These are phyloP conservation scores for Phallusia fumigata DNA, from an alignment of 23 tunicate species.

Conservation along the genomic window DNA sequence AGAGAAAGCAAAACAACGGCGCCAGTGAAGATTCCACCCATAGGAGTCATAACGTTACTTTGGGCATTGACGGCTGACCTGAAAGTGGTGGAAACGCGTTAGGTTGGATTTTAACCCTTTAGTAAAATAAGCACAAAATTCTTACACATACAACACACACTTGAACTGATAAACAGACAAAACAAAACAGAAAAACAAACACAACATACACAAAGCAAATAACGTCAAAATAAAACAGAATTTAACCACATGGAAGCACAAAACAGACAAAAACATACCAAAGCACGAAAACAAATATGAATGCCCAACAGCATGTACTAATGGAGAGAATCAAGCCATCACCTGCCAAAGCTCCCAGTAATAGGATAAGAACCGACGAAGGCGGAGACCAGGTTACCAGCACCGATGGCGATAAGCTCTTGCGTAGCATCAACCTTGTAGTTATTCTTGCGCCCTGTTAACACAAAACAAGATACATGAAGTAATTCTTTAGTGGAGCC, in stretches of 20 bases:
- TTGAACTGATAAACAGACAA: neutral
- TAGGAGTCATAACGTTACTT: conserved; percentile 80
- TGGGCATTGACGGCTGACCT: conserved; percentile 91
- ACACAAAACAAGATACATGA: no score
- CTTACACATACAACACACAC: no score
- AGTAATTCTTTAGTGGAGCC: no score
- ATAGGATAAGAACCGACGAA: conserved; percentile 64
- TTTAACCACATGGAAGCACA: no score
- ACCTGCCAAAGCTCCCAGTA: conserved; percentile 88
- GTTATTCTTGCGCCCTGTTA: conserved; percentile 50
- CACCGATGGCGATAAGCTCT: conserved; percentile 75
- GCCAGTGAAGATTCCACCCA: conserved; percentile 76
- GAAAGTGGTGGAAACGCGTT: neutral
- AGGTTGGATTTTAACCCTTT: no score
- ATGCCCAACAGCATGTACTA: no score
- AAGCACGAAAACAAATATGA: no score
- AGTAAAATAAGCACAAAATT: no score
- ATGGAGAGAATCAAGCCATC: no score
- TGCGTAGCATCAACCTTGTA: conserved; percentile 78
- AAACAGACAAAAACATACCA: no score
- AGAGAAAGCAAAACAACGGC: conserved; percentile 67
- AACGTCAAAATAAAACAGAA: neutral
- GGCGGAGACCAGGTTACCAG: conserved; percentile 52
- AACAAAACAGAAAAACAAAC: neutral
- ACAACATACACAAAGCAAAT: neutral